Conservation (phyloP, 2,113 vertebrate genomes). For the Erpornis zantholeuca region DNA sequence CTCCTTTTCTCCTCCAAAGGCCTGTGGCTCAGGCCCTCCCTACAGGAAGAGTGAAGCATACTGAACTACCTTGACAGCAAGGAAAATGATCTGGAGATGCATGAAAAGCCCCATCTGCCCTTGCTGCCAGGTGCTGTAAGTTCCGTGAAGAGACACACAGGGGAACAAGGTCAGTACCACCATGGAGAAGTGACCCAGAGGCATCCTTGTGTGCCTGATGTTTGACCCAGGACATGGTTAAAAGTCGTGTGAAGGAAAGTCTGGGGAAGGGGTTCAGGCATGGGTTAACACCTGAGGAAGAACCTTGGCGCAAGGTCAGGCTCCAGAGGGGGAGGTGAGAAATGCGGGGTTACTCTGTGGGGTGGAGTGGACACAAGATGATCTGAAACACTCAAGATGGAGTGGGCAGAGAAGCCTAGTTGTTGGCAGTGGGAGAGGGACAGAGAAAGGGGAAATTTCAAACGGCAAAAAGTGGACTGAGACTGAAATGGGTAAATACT, state of each 20-base stretch:
- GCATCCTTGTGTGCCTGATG: background rate
- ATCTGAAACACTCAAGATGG: background rate
- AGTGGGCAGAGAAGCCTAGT: background rate
- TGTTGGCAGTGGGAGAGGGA: background rate
- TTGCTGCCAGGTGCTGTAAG: background rate
- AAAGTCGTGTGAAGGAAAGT: background rate
- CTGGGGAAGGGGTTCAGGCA: background rate
- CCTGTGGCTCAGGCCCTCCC: background rate
- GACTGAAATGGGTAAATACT: background rate
- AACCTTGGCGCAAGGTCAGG: background rate
- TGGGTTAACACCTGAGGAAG: background rate
- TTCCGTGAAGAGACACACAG: background rate
- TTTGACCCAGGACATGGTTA: background rate
- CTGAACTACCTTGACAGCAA: fast-evolving
- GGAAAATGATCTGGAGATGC: background rate
- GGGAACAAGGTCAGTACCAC: background rate
- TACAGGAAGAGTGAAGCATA: background rate
- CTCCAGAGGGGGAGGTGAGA: background rate
- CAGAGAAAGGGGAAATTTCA: background rate
- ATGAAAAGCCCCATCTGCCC: background rate
- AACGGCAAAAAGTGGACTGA: background rate
- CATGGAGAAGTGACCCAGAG: background rate
- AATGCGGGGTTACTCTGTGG: background rate
- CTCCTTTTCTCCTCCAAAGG: background rate
- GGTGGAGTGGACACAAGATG: background rate